These are phyloP conservation scores for Parnassius mnemosyne DNA, from an alignment of 2,888 invertebrate species.

Conservation along the genomic window DNA sequence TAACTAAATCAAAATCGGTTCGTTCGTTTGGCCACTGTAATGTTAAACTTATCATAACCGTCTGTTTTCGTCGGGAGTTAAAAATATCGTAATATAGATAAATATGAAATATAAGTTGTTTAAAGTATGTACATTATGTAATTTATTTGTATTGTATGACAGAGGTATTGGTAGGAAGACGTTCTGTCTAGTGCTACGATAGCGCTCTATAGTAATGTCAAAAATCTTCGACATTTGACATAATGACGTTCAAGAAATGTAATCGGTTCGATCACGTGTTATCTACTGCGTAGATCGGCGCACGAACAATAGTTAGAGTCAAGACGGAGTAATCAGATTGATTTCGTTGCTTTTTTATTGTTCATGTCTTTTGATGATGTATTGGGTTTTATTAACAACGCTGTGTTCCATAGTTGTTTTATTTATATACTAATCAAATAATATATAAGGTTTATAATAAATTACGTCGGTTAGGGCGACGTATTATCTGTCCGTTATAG, in stretches of 20 bases:
- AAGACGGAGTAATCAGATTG: slow-evolving; percentile 36
- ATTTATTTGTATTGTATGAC: not conserved
- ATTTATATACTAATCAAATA: not conserved
- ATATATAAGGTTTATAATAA: too few species aligned
- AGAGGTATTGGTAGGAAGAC: not conserved
- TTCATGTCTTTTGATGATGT: slow-evolving; percentile 14
- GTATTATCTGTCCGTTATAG: too few species aligned
- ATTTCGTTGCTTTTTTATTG: slow-evolving; percentile 10
- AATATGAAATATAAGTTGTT: too few species aligned
- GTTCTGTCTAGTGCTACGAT: slow-evolving; percentile 5
- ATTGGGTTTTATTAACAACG: slow-evolving; percentile 15
- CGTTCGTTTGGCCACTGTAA: too few species aligned
- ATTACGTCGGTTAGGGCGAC: too few species aligned
- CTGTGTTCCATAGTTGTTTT: slow-evolving; percentile 1
- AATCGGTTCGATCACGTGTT: slow-evolving; percentile 34
- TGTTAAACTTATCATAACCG: too few species aligned
- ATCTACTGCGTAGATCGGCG: slow-evolving; percentile 36
- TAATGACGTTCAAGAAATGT: slow-evolving; percentile 41
- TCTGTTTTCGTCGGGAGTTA: too few species aligned
- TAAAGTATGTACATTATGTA: too few species aligned
- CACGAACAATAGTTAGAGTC: slow-evolving; percentile 33
- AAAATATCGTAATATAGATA: too few species aligned
- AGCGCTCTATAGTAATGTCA: slow-evolving; percentile 39
- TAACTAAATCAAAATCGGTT: too few species aligned
- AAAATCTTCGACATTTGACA: slow-evolving; percentile 40